Evolutionary conservation across 2,797 vertebrate genomes (phyloP), one percentile per base, ranked within the genome.

Genomic region (Chlorospingus flavigularis): DNA sequence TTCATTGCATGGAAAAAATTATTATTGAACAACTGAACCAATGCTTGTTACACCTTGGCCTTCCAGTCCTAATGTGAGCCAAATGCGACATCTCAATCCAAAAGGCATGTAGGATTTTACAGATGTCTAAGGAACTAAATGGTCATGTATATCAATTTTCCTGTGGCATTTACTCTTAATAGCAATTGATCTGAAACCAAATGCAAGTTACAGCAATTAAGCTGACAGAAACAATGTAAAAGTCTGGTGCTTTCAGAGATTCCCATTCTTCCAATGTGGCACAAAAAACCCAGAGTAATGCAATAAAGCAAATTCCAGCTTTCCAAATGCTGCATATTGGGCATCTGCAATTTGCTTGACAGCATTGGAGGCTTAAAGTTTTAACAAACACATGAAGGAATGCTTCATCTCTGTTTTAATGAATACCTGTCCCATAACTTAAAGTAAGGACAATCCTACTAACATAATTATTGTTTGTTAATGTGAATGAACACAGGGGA

Each of bases 171-270:
- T 93, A 51, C 33, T 84, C 76, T 70, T 88, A 84, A 84, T 8
- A 92, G 77, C n/a, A 95, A 90, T 67, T 93, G 93, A 93, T 95
- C 83, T 94, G 94, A 93, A 94, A 95, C 76, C 53, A 93, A 94
- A 93, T 0, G 11, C 40, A 67, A 71, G 83, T 90, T 96, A 82
- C 74, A 94, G 63, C 74, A 95, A 95, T 92, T 95, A 95, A 73
- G 21, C 9, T 85, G 83, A 68, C 63, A 70, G 79, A 84, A 94
- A 86, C 63, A 82, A 81, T 40, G 30, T 63, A 79, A 68, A 95
- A 85, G 26, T 55, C 37, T 20, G 35, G 12, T 67, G 48, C 10
- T 76, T 79, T 88, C 80, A 82, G 63, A 76, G 21, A 16, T 48
- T 88, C 11, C 16, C 26, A 33, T 23, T 86, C 40, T 67, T 76